phyloP scores from a whole-genome alignment of 2,797 vertebrate genomes.

The Eidolon dupreanum region DNA sequence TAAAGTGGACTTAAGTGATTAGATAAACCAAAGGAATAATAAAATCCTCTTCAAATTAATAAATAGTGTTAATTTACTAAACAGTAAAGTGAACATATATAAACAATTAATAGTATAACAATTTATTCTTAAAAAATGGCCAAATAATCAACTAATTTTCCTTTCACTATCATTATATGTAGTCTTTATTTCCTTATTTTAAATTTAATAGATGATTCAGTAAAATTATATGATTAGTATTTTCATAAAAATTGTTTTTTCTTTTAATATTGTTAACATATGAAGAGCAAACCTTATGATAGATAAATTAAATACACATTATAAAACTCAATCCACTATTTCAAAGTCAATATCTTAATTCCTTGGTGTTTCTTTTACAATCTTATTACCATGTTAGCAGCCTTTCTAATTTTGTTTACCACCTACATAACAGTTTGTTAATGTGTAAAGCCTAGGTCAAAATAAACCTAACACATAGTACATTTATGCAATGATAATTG shows the following conservation, averaged over 20 bases:
- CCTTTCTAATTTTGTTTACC: constrained; percentile 46
- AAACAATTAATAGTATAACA: not conserved
- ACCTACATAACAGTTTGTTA: constrained; percentile 63
- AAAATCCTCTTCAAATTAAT: constrained; percentile 28
- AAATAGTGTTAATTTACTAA: not conserved
- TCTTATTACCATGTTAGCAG: constrained; percentile 52
- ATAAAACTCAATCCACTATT: not conserved
- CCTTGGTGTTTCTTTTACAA: not conserved
- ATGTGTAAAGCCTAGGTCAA: constrained; percentile 61
- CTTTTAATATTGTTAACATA: not conserved
- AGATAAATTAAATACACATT: not conserved
- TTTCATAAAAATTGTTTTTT: not conserved
- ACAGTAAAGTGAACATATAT: not conserved
- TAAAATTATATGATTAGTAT: not conserved
- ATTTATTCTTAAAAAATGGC: not conserved
- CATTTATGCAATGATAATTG: constrained; percentile 45
- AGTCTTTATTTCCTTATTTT: not conserved
- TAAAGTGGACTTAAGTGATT: not conserved
- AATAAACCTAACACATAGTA: constrained; percentile 54
- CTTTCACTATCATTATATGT: not conserved
- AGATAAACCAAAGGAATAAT: not conserved
- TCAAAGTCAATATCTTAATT: not conserved
- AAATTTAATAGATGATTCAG: not conserved
- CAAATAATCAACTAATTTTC: not conserved
- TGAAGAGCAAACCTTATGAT: not conserved